These are phyloP conservation scores for Rhinolophus sinicus DNA, from an alignment of 2,113 vertebrate genomes.

Conservation along the genomic window DNA sequence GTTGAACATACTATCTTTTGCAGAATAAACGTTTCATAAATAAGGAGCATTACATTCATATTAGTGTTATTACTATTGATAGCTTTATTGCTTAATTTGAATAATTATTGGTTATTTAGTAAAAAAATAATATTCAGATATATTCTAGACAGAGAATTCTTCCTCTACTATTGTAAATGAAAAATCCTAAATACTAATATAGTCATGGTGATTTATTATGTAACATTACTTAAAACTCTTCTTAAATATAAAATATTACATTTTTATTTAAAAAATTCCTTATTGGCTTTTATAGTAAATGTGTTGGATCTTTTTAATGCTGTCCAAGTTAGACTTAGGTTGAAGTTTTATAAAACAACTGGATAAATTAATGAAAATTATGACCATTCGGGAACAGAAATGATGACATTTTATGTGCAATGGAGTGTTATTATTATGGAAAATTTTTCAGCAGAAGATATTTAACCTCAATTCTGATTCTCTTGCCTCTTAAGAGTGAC, in stretches of 20 bases:
- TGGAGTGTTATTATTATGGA: not conserved
- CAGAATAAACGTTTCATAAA: not conserved
- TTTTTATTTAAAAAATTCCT: not conserved
- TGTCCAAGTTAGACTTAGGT: not conserved
- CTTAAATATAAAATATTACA: not conserved
- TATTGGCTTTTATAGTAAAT: not conserved
- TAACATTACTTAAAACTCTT: not conserved
- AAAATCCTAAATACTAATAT: not conserved
- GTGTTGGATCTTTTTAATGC: not conserved
- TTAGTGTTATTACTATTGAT: not conserved
- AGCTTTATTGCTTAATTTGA: constrained; percentile 14
- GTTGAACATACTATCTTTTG: not conserved
- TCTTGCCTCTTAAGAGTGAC: not conserved
- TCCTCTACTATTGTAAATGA: not conserved
- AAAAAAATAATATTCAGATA: not conserved
- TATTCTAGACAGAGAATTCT: not conserved
- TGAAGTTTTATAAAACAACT: constrained; percentile 16
- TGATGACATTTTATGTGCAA: not conserved
- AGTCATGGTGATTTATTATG: not conserved
- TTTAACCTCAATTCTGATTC: not conserved
- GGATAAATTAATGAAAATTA: not conserved
- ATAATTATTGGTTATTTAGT: not conserved
- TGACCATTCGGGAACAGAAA: not conserved
- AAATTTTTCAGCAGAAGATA: not conserved
- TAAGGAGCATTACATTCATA: not conserved